Percentiles rank a stretch among this genome's conserved stretches.
These are phyloP conservation scores for Plusia festucae DNA, from an alignment of 2,888 invertebrate genomes.

Conservation along the genomic window DNA sequence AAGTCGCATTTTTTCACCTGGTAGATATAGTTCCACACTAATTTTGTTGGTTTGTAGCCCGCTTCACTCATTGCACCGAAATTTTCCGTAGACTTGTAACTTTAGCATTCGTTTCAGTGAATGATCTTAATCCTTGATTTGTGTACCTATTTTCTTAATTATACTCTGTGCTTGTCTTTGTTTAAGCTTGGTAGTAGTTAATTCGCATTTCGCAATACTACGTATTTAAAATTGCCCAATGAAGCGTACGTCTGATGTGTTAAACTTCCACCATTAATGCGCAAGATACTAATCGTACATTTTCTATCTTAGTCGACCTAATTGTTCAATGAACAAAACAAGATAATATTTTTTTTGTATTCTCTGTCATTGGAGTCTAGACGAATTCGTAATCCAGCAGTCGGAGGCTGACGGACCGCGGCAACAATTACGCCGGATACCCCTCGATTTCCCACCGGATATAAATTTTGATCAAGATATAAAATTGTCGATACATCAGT, in stretches of 20 bases:
- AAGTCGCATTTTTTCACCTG: no score
- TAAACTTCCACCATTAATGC: constrained; percentile 43
- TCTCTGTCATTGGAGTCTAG: constrained; percentile 53
- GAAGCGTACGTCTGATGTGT: constrained; percentile 35
- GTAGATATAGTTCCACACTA: no score
- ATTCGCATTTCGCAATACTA: no score
- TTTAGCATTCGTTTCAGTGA: constrained; percentile 50
- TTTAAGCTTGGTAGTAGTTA: no score
- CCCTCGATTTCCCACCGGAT: constrained; percentile 70
- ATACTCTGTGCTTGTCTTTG: no score
- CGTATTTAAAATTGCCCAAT: constrained; percentile 20
- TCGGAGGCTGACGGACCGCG: constrained; percentile 48
- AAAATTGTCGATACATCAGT: constrained; percentile 74
- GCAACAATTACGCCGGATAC: constrained; percentile 61
- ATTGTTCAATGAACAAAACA: constrained; percentile 58
- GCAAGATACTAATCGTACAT: constrained; percentile 41
- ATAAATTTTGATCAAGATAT: constrained; percentile 70
- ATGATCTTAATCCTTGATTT: no score
- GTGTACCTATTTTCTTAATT: no score
- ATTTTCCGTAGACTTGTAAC: constrained; percentile 62
- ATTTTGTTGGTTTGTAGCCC: no score
- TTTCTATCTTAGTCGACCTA: constrained; percentile 53
- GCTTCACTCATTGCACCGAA: no score
- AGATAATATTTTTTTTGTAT: constrained; percentile 46
- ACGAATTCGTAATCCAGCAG: constrained; percentile 61